Evolutionary conservation across 2,797 vertebrate species (phyloP), one percentile per base, ranked within the genome.

Genomic region (Acanthurus tractus): DNA sequence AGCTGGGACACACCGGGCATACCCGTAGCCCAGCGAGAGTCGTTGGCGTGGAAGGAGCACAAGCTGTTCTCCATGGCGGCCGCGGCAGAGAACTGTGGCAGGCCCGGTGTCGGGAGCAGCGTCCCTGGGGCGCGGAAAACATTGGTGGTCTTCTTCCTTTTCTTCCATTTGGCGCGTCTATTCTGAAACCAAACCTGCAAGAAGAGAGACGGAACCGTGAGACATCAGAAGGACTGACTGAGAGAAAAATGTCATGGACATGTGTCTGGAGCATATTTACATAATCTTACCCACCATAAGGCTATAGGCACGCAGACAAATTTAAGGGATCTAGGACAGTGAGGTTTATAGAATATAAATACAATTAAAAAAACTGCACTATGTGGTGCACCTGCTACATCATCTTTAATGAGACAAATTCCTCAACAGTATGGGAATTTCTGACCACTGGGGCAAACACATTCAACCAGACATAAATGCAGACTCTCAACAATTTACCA

Each of bases 131-230:
- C 89, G 59, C 97, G 97, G 92, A 99, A 99, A 40, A 99, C 98
- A 67, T 99, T 99, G 62, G 97, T 98, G 45, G 97, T 99, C 97
- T 99, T 99, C 97, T 99, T 99, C 89, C 97, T 96, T 81, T 99
- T 99, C 96, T 99, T 99, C 98, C 98, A 99, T 89, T 99, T 99
- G 18, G 98, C 98, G 17, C 97, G 97, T 40, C 97, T 94, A 90
- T 99, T 99, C 96, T 99, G 98, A 91, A 99, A 99, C 98, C 98
- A 99, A n/a, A 99, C 97, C 98, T 99, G 93, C 57, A 36, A 69
- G 9, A 6, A 85, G 38, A 84, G 53, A 78, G 14, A 68, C 25
- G 44, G 70, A 14, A 38, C 18, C 8, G 44, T 73, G 54, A 76
- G 20, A 8, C 45, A n/a, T 10, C 36, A 76, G 46, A 15, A 10